These are phyloP conservation scores for Schizaphis graminum DNA, from an alignment of 2,888 invertebrate genomes.

Conservation along the genomic window DNA sequence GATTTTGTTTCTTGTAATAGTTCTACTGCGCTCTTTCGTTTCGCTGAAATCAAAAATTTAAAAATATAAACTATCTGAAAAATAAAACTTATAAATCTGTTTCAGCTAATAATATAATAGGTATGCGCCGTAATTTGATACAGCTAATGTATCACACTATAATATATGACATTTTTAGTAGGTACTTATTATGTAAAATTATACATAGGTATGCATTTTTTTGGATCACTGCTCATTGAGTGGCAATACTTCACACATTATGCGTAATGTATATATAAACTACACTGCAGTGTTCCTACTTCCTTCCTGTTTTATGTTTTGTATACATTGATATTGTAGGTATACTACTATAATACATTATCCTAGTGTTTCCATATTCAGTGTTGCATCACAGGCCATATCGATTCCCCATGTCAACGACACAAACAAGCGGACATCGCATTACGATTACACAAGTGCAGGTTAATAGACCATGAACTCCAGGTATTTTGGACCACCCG, in stretches of 20 bases:
- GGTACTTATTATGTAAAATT: background rate
- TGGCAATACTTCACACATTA: conserved; percentile 9
- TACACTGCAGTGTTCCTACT: background rate
- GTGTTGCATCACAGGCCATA: conserved; percentile 11
- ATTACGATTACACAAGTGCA: conserved; percentile 36
- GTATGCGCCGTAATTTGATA: background rate
- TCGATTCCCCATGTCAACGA: conserved; percentile 19
- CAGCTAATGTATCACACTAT: background rate
- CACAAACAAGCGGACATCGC: conserved; percentile 38
- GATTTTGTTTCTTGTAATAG: conserved; percentile 92
- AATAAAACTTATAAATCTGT: background rate
- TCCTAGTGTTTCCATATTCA: background rate
- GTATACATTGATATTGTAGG: background rate
- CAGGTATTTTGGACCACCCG: conserved; percentile 28
- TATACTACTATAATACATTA: background rate
- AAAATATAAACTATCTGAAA: background rate
- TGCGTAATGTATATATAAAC: background rate
- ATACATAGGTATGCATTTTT: background rate
- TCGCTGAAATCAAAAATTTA: conserved; percentile 71
- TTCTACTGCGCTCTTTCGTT: conserved; percentile 94
- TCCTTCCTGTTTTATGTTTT: conserved; percentile 54
- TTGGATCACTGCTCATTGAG: background rate
- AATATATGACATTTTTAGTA: background rate
- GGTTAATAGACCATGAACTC: conserved; percentile 47
- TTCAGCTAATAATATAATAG: background rate